Percentiles rank a stretch among this genome's conserved stretches.
Conservation (phyloP, 2,888 invertebrate genomes). For the Dastarcus helophoroides region DNA sequence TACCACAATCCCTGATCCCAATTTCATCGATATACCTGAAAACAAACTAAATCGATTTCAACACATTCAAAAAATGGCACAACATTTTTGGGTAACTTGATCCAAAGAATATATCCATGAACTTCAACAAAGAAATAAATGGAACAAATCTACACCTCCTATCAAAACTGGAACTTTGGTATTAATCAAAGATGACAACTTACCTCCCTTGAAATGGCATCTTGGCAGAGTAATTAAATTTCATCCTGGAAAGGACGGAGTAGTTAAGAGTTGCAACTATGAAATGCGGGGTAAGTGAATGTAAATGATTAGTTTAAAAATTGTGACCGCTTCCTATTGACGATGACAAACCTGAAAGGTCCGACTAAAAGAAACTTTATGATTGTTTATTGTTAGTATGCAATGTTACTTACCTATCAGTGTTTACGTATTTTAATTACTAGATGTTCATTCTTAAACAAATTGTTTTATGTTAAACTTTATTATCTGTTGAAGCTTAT, state of each 20-base stretch:
- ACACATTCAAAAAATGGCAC: slow-evolving; percentile 15
- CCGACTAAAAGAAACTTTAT: too few relatives aligned
- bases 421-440: too few relatives aligned
- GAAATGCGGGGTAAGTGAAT: too few relatives aligned
- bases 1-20: slow-evolving; percentile 15
- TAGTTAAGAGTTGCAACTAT: slow-evolving; percentile 21
- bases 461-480: too few relatives aligned
- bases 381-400: too few relatives aligned
- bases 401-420: too few relatives aligned
- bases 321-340: too few relatives aligned
- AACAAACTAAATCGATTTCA: slow-evolving; percentile 20
- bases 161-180: slow-evolving; percentile 22
- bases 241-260: slow-evolving; percentile 21
- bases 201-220: slow-evolving; percentile 22
- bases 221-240: slow-evolving; percentile 16
- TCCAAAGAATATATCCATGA: slow-evolving; percentile 19
- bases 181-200: slow-evolving; percentile 22
- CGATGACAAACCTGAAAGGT: too few relatives aligned
- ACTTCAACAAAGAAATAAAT: slow-evolving; percentile 18
- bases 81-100: slow-evolving; percentile 22
- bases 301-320: too few relatives aligned
- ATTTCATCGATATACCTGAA: slow-evolving; percentile 11
- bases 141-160: slow-evolving; percentile 10
- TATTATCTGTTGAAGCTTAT: too few relatives aligned
- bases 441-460: too few relatives aligned